A percentile compares a stretch with the other conserved stretches of the same genome.
Evolutionary conservation across 2,797 vertebrate species (phyloP).

Genomic region (Emys orbicularis): DNA sequence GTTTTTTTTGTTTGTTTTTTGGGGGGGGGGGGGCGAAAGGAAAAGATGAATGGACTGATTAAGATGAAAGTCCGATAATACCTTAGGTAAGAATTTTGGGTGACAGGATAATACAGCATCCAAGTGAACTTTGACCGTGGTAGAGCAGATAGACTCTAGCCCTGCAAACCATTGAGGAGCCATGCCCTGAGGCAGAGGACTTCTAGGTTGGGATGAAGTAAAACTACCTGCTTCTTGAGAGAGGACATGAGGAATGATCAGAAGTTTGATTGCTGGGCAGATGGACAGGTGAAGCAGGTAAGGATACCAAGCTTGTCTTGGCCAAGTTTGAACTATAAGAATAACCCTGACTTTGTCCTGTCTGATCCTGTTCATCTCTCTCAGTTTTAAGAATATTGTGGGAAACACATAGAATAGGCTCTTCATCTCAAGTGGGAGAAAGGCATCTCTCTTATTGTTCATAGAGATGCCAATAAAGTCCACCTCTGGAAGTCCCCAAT

Average conservation of each 20-base stretch:
- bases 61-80: neutral
- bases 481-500: neutral
- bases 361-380: neutral
- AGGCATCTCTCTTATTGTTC: neutral
- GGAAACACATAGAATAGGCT: neutral
- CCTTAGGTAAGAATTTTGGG: neutral
- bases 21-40: fast-evolving
- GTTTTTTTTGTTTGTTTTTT: too few relatives aligned
- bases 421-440: neutral
- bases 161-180: neutral
- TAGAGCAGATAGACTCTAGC: neutral
- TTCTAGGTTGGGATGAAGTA: neutral
- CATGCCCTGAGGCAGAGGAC: neutral
- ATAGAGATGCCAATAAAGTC: neutral
- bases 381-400: neutral
- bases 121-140: neutral
- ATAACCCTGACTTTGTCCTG: neutral
- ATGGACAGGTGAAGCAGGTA: neutral
- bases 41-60: neutral
- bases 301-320: neutral
- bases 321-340: neutral
- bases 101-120: neutral
- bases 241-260: neutral
- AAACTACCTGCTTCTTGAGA: neutral
- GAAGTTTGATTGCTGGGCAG: neutral